Evolutionary conservation across 1,140 invertebrate genomes (phyloP), one percentile per base, ranked within the genome.

Genomic region (Ganaspis sp.): DNA sequence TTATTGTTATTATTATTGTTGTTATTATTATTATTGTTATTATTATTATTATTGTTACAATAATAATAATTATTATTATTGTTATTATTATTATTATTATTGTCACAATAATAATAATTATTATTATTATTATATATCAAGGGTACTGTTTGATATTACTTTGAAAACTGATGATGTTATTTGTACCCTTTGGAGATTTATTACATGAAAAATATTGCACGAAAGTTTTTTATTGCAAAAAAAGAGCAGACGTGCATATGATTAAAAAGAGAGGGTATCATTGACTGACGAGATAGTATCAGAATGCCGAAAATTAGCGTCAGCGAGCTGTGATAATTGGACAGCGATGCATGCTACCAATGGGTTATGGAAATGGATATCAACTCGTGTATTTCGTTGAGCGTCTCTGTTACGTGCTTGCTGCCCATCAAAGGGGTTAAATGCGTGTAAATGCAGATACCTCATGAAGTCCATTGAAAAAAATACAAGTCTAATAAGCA

Each of bases 361-460:
- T 83, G 73, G 78, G 78, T 73, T 54, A 71, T 72, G 76, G 64
- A 72, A 42, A 49, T 34, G 69, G 38, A 45, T 69, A 71, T 38
- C 17, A 2, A 69, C 21, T 29, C 58, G 45, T 49, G 45, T 49
- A 49, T 49, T 49, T 49, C 45, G 45, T 49, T 19, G 45, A 45
- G 42, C 29, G 45, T 71, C 54, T 53, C 26, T 71, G 69, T 73
- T 37, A 71, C 45, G 53, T 72, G 70, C 17, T 83, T 85, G 79
- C 73, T 79, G 75, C 79, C 82, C 79, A 79, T 86, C 85, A 87
- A 85, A 85, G 84, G 84, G 84, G 85, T 87, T 86, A 87, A 87
- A 87, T 85, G 84, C 77, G 78, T 86, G 81, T 86, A 87, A 87
- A 86, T 86, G 78, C 58, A 64, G 58, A 26, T 64, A 64, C 58